A percentile compares a stretch with the other conserved stretches of the same genome.
These are phyloP conservation scores for Aphidoletes aphidimyza DNA, from an alignment of 2,888 invertebrate species.

Conservation along the genomic window DNA sequence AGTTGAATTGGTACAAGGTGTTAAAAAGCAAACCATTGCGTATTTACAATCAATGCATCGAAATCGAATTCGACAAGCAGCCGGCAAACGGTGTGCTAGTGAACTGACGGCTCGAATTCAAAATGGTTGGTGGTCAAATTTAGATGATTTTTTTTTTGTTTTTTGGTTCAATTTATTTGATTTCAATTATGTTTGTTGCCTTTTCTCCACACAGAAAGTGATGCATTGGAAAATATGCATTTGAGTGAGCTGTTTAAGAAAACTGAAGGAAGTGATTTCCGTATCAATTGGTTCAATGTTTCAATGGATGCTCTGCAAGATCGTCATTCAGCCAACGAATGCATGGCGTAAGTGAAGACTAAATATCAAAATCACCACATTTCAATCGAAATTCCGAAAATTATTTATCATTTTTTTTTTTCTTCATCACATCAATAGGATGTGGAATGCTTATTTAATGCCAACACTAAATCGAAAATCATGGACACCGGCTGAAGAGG, in stretches of 20 bases:
- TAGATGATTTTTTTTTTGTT: too few species aligned
- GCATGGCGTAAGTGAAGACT: slow-evolving; percentile 64
- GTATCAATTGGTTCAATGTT: slow-evolving; percentile 64
- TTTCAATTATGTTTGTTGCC: background rate
- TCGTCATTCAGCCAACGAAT: slow-evolving; percentile 74
- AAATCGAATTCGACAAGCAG: slow-evolving; percentile 54
- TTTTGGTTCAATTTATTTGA: background rate
- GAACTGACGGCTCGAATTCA: background rate
- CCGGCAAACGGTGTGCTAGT: background rate
- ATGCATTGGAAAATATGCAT: background rate
- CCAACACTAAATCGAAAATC: slow-evolving; percentile 72
- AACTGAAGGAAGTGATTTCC: slow-evolving; percentile 58
- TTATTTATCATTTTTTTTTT: background rate
- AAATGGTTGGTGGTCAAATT: background rate
- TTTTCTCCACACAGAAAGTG: background rate
- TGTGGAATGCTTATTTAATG: slow-evolving; percentile 79
- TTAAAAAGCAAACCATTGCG: slow-evolving; percentile 66
- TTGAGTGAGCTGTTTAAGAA: slow-evolving; percentile 47
- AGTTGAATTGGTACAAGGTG: slow-evolving; percentile 67
- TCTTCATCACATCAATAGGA: slow-evolving; percentile 62
- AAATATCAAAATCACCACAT: background rate
- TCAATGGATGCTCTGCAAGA: slow-evolving; percentile 64
- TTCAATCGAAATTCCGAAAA: background rate
- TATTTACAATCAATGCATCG: slow-evolving; percentile 56
- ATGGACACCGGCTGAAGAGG: slow-evolving; percentile 70